Evolutionary conservation across 2,797 vertebrate species (phyloP).

Genomic region (Buphagus erythrorhynchus): DNA sequence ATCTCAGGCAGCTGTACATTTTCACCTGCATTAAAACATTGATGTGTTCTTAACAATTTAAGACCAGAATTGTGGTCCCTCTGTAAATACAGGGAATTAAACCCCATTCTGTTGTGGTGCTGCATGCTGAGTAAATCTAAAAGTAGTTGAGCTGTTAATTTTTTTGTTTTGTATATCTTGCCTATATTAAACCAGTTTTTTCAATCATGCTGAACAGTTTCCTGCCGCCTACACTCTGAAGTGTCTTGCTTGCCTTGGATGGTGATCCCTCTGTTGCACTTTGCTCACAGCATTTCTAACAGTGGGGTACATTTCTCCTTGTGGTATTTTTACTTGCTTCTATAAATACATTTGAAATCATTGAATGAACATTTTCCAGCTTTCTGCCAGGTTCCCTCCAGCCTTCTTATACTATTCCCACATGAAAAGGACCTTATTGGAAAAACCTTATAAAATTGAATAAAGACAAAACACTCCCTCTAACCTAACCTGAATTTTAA

Average conservation of each 20-base stretch:
- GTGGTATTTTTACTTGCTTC: not conserved
- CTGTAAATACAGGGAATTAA: not conserved
- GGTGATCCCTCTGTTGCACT: not conserved
- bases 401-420: not conserved
- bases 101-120: not conserved
- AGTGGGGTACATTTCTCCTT: not conserved
- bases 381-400: not conserved
- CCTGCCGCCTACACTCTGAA: not conserved
- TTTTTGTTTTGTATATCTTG: not conserved
- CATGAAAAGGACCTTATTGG: not conserved
- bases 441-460: not conserved
- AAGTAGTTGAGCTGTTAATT: slow-evolving; percentile 1
- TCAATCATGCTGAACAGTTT: not conserved
- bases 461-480: not conserved
- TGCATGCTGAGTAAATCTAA: not conserved
- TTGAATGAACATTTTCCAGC: not conserved
- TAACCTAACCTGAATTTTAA: not conserved
- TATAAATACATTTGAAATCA: not conserved
- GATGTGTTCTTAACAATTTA: not conserved
- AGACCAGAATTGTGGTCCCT: not conserved
- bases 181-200: not conserved
- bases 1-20: not conserved
- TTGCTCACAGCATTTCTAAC: not conserved
- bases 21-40: not conserved
- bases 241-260: not conserved